Conservation (phyloP, 2,888 invertebrate species). For the Leptarthrus brevirostris region DNA sequence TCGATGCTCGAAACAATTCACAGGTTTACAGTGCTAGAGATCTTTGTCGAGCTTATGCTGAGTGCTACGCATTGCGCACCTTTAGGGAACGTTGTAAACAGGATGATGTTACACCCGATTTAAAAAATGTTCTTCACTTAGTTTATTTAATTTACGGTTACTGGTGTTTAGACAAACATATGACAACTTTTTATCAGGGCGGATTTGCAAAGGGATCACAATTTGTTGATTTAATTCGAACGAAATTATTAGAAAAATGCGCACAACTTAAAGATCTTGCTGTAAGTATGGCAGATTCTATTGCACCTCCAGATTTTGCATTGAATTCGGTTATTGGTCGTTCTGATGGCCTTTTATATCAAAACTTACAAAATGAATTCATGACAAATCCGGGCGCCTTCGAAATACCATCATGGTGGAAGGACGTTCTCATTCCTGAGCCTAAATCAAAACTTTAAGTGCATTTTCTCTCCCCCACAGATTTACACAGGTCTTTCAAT, state of each 20-base stretch:
- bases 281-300: slow-evolving; percentile 82
- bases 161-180: slow-evolving; percentile 75
- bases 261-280: slow-evolving; percentile 77
- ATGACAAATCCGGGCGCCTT: slow-evolving; percentile 77
- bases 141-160: slow-evolving; percentile 71
- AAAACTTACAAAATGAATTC: slow-evolving; percentile 78
- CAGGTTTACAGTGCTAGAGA: slow-evolving; percentile 85
- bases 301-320: slow-evolving; percentile 91
- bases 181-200: slow-evolving; percentile 77
- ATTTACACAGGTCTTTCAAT: slow-evolving; percentile 42
- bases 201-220: slow-evolving; percentile 71
- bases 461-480: slow-evolving; percentile 2
- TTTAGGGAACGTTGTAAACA: slow-evolving; percentile 60
- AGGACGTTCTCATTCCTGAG: slow-evolving; percentile 67
- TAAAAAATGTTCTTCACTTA: slow-evolving; percentile 67
- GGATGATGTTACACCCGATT: slow-evolving; percentile 61
- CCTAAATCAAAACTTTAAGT: slow-evolving; percentile 62
- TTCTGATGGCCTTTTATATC: slow-evolving; percentile 81
- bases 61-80: slow-evolving; percentile 71
- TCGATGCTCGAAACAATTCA: slow-evolving; percentile 81
- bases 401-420: slow-evolving; percentile 82
- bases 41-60: slow-evolving; percentile 82
- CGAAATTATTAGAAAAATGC: slow-evolving; percentile 76
- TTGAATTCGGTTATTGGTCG: slow-evolving; percentile 86
- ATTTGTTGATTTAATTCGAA: slow-evolving; percentile 74